Evolutionary conservation across 1,140 invertebrate genomes (phyloP), one percentile per base, ranked within the genome.

Genomic region (Leptinotarsa lineolata): DNA sequence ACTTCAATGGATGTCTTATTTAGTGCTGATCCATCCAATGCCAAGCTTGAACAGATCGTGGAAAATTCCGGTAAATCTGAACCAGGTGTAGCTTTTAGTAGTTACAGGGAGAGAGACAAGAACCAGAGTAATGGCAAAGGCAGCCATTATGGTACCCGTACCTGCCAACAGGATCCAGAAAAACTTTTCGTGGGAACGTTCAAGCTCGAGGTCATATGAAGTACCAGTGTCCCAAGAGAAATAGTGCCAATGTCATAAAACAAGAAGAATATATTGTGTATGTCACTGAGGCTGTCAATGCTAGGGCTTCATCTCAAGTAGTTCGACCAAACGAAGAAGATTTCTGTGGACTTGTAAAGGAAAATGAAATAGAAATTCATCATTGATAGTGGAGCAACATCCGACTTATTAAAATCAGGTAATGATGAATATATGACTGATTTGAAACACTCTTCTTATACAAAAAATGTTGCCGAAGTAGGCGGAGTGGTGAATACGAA

Each of bases 1-100:
- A 72, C 72, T 16, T 67, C 64, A 46, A 72, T 68, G 3, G 64
- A 68, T 68, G 65, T 72, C n/a, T 39, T 72, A 22, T 72, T 72
- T 68, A 70, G 64, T 68, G 30, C 11, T 30, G 21, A 71, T 18
- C 70, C 58, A 2, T 13, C 1, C 21, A 64, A 22, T n/a, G 4
- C 12, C 16, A 22, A 18, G 12, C 20, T 64, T 22, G 61, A 24
- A 64, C 61, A n/a, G 15, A 64, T 64, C 18, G 13, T 13, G n/a
- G 0, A 24, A 64, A 64, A 22, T 18, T 1, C 61, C 3, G 61
- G 21, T 64, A 15, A 22, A 3, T n/a, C 61, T 6, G 61, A 18
- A n/a, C 20, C 61, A 64, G 45, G 45, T 54, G 44, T 72, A 24
- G 44, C 64, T 48, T 72, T 68, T 54, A 18, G 16, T 13, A 58